These are phyloP conservation scores for Lutjanus campechanus DNA, from an alignment of 2,797 vertebrate species.

Conservation along the genomic window DNA sequence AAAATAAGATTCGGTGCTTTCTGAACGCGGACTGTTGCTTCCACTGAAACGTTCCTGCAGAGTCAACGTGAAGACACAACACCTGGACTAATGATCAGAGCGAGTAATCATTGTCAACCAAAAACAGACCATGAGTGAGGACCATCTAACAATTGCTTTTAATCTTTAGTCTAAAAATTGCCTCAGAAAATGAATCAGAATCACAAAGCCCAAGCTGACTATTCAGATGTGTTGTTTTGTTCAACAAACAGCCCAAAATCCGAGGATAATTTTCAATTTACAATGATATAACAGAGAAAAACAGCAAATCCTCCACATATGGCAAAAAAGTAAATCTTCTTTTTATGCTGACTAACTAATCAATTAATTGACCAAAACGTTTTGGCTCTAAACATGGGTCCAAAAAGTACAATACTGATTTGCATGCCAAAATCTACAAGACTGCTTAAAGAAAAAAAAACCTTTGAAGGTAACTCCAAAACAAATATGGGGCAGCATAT, in stretches of 20 bases:
- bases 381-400: not conserved
- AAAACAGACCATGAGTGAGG: constrained; percentile 5
- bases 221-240: not conserved
- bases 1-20: constrained; percentile 31
- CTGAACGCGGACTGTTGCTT: constrained; percentile 22
- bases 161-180: not conserved
- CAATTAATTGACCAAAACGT: not conserved
- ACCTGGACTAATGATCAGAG: constrained; percentile 12
- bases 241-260: not conserved
- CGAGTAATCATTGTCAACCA: not conserved
- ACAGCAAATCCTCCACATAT: not conserved
- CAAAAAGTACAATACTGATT: not conserved
- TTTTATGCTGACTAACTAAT: not conserved
- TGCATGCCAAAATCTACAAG: too few species aligned
- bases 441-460: too few species aligned
- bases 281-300: not conserved
- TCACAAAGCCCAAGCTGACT: not conserved
- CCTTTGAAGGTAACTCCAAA: too few species aligned
- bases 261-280: too few species aligned
- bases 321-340: not conserved
- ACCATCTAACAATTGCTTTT: constrained; percentile 3
- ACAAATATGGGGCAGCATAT: too few species aligned
- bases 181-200: not conserved
- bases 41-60: constrained; percentile 2
- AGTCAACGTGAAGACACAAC: constrained; percentile 22